Evolutionary conservation across 1,140 invertebrate genomes (phyloP).

Genomic region (Agrypnia vestita): DNA sequence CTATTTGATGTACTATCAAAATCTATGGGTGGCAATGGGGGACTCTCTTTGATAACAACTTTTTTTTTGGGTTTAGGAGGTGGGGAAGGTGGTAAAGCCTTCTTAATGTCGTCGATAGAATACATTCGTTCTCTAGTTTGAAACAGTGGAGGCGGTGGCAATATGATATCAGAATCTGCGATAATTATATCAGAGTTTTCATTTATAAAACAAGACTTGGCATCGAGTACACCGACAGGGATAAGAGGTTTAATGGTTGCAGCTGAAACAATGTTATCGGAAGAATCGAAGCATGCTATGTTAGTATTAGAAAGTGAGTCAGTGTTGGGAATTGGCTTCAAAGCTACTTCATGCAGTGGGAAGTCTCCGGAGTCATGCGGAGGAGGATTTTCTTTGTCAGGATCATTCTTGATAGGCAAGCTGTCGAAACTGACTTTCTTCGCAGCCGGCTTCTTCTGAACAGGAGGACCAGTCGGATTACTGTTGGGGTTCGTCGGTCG

Average conservation of each 20-base stretch:
- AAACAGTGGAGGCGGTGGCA: conserved; percentile 56
- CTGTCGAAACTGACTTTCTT: conserved; percentile 59
- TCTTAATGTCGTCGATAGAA: conserved; percentile 45
- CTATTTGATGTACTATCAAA: conserved; percentile 64
- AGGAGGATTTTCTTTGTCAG: background rate
- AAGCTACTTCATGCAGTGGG: conserved; percentile 24
- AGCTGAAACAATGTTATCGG: conserved; percentile 9
- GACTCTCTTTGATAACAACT: conserved; percentile 1
- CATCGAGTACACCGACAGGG: conserved; percentile 37
- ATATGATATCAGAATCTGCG: conserved; percentile 54
- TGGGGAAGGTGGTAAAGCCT: conserved; percentile 38
- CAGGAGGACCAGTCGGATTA: conserved; percentile 36
- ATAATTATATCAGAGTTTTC: conserved; percentile 53
- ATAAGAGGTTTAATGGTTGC: conserved; percentile 27
- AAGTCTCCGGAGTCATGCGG: background rate
- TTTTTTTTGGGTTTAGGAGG: conserved; percentile 25
- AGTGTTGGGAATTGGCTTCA: background rate
- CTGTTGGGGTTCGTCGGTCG: background rate
- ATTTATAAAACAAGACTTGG: conserved; percentile 53
- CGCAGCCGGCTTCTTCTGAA: conserved; percentile 54
- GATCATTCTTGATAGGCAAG: conserved; percentile 32
- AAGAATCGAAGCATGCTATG: conserved; percentile 45
- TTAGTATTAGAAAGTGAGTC: conserved; percentile 48
- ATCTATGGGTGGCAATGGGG: conserved; percentile 59
- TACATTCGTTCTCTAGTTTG: conserved; percentile 34